Percentiles rank a stretch among this genome's conserved stretches.
Conservation (phyloP, 2,113 vertebrate genomes). For the Phaethon lepturus region DNA sequence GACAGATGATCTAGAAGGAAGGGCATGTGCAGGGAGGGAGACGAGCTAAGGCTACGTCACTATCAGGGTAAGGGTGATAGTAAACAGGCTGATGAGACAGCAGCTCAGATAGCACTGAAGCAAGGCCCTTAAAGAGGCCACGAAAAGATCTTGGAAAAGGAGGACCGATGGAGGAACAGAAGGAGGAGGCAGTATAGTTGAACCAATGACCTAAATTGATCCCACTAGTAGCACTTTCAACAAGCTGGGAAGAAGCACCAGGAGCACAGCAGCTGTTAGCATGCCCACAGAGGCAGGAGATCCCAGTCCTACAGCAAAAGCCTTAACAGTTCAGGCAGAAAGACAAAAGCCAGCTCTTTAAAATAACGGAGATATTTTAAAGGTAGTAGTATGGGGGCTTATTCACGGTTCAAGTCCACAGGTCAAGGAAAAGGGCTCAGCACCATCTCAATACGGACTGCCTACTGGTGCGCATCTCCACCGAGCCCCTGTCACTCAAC, state of each 20-base stretch:
- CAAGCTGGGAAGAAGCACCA: background rate
- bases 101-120: background rate
- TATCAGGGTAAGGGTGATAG: background rate
- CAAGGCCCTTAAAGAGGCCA: background rate
- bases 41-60: background rate
- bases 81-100: background rate
- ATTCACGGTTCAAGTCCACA: background rate
- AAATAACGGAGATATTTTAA: background rate
- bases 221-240: background rate
- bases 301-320: background rate
- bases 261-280: background rate
- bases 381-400: background rate
- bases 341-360: background rate
- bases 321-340: background rate
- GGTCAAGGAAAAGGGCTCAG: background rate
- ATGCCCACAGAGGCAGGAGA: background rate
- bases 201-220: background rate
- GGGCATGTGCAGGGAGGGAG: background rate
- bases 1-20: background rate
- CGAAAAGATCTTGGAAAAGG: background rate
- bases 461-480: no score
- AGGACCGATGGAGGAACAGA: background rate
- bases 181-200: accelerated
- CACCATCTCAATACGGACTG: accelerated
- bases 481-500: background rate